These are phyloP conservation scores for Tichodroma muraria DNA, from an alignment of 2,113 vertebrate genomes.

Conservation along the genomic window DNA sequence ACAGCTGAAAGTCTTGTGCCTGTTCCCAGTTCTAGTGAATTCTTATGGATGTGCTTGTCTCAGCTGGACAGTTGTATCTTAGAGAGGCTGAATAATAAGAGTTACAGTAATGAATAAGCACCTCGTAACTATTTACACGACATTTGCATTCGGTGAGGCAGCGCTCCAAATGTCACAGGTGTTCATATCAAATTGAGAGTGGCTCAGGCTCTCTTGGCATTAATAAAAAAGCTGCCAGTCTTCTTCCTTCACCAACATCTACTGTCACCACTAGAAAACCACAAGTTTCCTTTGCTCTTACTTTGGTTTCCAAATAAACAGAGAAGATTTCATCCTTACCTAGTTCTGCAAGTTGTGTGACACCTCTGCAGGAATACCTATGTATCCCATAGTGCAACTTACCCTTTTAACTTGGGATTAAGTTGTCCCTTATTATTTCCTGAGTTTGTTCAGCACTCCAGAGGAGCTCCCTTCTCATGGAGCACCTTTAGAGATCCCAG, in stretches of 20 bases:
- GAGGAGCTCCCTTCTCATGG: neutral
- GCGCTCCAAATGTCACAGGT: conserved; percentile 59
- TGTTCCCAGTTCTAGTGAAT: neutral
- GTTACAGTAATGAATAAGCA: neutral
- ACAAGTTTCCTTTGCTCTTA: neutral
- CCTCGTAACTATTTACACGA: neutral
- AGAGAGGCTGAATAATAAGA: neutral
- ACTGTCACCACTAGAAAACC: neutral
- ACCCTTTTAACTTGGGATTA: neutral
- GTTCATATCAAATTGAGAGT: conserved; percentile 3
- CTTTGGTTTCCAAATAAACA: neutral
- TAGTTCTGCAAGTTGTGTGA: neutral
- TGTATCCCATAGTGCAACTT: neutral
- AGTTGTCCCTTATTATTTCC: neutral
- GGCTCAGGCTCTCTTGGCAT: conserved; percentile 35
- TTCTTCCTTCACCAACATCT: neutral
- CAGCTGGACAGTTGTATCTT: neutral
- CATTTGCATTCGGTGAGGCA: conserved; percentile 36
- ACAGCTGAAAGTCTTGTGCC: neutral
- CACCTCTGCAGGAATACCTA: neutral
- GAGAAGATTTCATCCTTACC: neutral
- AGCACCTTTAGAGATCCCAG: neutral
- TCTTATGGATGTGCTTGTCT: neutral
- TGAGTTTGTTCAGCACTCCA: neutral
- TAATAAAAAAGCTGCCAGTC: conserved; percentile 27